These are phyloP conservation scores for Noctua janthina DNA, from an alignment of 2,888 invertebrate genomes.

Conservation along the genomic window DNA sequence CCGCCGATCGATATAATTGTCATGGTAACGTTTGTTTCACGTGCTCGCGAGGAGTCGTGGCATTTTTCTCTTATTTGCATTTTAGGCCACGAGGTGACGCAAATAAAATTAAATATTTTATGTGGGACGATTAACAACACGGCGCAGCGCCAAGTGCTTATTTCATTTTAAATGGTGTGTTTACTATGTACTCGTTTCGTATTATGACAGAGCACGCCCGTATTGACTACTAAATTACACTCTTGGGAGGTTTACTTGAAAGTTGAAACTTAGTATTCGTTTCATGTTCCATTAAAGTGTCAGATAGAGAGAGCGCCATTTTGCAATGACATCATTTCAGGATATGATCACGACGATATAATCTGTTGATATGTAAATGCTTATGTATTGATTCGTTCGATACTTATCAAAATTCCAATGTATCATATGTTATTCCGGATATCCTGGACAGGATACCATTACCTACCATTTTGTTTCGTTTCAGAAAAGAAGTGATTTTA, in stretches of 20 bases:
- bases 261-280: constrained; percentile 65
- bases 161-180: constrained; percentile 40
- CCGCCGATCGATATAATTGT: constrained; percentile 88
- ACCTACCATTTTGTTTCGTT: not conserved
- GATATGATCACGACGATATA: constrained; percentile 49
- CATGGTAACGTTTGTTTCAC: constrained; percentile 88
- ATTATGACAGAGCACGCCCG: constrained; percentile 2
- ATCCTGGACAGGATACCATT: not conserved
- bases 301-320: constrained; percentile 29
- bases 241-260: constrained; percentile 62
- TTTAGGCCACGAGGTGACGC: constrained; percentile 85
- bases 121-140: constrained; percentile 67
- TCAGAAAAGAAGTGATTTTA: not conserved
- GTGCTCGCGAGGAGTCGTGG: constrained; percentile 81
- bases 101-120: constrained; percentile 71
- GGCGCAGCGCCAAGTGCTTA: constrained; percentile 41
- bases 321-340: constrained; percentile 61
- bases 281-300: constrained; percentile 45
- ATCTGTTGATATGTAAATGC: constrained; percentile 28
- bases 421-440: constrained; percentile 15
- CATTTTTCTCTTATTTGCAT: constrained; percentile 86
- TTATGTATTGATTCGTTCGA: not conserved
- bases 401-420: constrained; percentile 11
- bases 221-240: constrained; percentile 20
- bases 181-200: constrained; percentile 25